These are phyloP conservation scores for Rhynchonema sp. DNA, from an alignment of 2,888 invertebrate genomes.

Conservation along the genomic window DNA sequence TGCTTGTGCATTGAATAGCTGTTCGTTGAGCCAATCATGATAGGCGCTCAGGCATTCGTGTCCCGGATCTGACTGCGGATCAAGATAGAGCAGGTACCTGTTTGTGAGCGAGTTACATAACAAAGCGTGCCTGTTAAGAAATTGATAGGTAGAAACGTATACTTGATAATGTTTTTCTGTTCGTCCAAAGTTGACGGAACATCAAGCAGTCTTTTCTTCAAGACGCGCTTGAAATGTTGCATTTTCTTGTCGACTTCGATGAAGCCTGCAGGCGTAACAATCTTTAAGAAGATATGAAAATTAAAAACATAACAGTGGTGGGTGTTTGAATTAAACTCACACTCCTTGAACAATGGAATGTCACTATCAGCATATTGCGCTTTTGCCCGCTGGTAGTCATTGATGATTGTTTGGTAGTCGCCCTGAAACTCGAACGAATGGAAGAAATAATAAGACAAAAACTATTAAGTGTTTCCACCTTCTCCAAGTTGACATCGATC, in stretches of 20 bases:
- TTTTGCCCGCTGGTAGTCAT: conserved; percentile 86
- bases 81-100: conserved; percentile 49
- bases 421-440: conserved; percentile 35
- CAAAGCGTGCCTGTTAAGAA: too few species aligned
- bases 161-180: conserved; percentile 76
- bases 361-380: conserved; percentile 68
- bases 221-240: conserved; percentile 52
- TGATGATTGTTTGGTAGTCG: conserved; percentile 89
- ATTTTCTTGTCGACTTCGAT: conserved; percentile 77
- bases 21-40: conserved; percentile 52
- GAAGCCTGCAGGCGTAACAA: too few species aligned
- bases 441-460: background rate
- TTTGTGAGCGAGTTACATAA: too few species aligned
- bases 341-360: conserved; percentile 24
- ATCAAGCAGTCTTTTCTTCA: conserved; percentile 61
- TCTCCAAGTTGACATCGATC: conserved; percentile 75
- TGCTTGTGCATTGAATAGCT: conserved; percentile 43
- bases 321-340: too few species aligned
- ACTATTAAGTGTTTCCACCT: conserved; percentile 30
- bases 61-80: conserved; percentile 67
- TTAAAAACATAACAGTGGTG: too few species aligned
- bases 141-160: too few species aligned
- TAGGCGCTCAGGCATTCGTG: conserved; percentile 80
- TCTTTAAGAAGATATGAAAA: too few species aligned
- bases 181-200: conserved; percentile 81